Percentiles rank a stretch among this genome's conserved stretches.
phyloP scores from a whole-genome alignment of 2,113 vertebrate genomes.

The Oriolus oriolus region DNA sequence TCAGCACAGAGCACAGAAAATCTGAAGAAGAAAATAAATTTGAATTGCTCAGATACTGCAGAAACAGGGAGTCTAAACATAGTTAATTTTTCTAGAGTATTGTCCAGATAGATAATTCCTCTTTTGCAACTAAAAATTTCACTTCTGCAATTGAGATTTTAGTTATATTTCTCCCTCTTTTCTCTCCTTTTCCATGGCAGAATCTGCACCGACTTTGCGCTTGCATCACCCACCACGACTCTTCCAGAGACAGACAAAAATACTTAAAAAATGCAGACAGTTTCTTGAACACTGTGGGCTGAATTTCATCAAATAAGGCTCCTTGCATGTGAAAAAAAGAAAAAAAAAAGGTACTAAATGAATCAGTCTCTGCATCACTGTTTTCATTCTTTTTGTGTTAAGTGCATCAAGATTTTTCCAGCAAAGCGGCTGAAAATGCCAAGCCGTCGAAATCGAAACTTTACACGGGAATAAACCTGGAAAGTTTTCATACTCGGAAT shows the following conservation, averaged over 20 bases:
- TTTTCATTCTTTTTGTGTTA: conserved; percentile 15
- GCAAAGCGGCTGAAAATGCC: neutral
- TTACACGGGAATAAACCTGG: neutral
- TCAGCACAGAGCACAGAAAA: neutral
- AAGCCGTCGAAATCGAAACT: neutral
- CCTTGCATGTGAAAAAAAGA: neutral
- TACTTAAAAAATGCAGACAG: conserved; percentile 43
- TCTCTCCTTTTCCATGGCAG: neutral
- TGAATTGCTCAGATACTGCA: neutral
- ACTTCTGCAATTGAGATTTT: neutral
- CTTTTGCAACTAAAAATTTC: neutral
- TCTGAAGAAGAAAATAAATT: neutral
- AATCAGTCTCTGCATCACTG: neutral
- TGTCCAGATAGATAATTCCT: neutral
- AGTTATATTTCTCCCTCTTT: neutral
- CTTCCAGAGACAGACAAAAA: conserved; percentile 9
- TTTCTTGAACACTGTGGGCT: conserved; percentile 26
- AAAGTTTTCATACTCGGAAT: conserved; percentile 15
- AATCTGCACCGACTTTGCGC: neutral
- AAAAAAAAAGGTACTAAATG: conserved; percentile 25
- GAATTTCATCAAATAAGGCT: conserved; percentile 9
- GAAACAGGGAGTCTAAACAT: neutral
- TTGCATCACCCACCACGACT: neutral
- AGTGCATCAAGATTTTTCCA: conserved; percentile 1
- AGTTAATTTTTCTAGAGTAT: neutral